Evolutionary conservation across 2,797 vertebrate genomes (phyloP).

Genomic region (Galagoides demidoff): DNA sequence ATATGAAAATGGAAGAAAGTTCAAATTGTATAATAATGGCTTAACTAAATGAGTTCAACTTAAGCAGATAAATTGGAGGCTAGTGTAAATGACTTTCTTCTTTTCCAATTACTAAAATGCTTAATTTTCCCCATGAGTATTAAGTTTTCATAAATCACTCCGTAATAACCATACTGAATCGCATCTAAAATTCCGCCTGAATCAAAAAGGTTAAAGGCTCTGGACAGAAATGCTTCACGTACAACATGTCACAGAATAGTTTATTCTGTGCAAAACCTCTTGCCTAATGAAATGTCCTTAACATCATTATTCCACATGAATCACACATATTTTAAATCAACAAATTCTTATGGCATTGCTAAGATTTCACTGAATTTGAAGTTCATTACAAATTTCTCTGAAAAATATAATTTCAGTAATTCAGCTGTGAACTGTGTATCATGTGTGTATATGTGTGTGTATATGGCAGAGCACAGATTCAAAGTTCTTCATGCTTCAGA

Average conservation of each 20-base stretch:
- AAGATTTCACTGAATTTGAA: slow-evolving; percentile 22
- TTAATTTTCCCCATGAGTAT: slow-evolving; percentile 20
- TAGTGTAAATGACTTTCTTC: slow-evolving; percentile 52
- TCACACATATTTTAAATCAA: neutral
- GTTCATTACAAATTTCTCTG: neutral
- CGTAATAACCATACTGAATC: slow-evolving; percentile 34
- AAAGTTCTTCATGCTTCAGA: neutral
- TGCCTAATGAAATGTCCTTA: neutral
- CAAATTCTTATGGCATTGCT: slow-evolving; percentile 6
- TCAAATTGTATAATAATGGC: slow-evolving; percentile 26
- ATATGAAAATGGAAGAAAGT: neutral
- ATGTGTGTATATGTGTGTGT: neutral
- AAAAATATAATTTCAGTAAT: slow-evolving; percentile 5
- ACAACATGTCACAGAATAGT: neutral
- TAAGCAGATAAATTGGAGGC: slow-evolving; percentile 15
- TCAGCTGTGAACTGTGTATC: neutral
- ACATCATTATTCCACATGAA: neutral
- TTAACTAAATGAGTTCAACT: slow-evolving; percentile 51
- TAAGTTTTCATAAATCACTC: slow-evolving; percentile 38
- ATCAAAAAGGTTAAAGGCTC: slow-evolving; percentile 15
- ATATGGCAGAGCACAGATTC: neutral
- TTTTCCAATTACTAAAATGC: slow-evolving; percentile 47
- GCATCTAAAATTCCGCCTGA: slow-evolving; percentile 21
- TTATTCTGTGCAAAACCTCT: neutral
- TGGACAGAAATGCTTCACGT: neutral